Conservation (phyloP, 2,888 invertebrate species). For the Lottia scabra region DNA sequence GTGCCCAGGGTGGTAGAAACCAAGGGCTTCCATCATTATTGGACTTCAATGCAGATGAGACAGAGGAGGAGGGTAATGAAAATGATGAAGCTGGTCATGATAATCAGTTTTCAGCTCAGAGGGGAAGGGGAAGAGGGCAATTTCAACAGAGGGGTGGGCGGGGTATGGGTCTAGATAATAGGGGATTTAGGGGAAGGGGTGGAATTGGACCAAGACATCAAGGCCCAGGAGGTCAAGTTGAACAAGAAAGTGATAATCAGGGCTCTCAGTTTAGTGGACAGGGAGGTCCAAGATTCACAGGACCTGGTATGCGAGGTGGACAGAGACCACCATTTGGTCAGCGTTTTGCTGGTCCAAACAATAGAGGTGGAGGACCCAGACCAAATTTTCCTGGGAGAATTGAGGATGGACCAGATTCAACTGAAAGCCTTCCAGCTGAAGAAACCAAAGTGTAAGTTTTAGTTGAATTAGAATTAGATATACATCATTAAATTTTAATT, state of each 20-base stretch:
- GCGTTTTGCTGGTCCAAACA: constrained; percentile 4
- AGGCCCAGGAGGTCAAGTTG: constrained; percentile 7
- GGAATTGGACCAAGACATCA: constrained; percentile 20
- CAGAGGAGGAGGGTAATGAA: constrained; percentile 7
- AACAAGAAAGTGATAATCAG: not conserved
- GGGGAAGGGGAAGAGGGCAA: constrained; percentile 6
- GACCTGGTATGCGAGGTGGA: not conserved
- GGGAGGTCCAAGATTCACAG: constrained; percentile 9
- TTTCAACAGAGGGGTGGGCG: constrained; percentile 5
- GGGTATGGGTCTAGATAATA: not conserved
- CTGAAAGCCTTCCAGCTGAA: not conserved
- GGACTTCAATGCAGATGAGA: not conserved
- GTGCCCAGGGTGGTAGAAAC: not conserved
- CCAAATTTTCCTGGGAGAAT: not conserved
- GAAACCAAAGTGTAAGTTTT: too few relatives aligned
- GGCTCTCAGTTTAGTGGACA: not conserved
- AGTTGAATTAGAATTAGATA: too few relatives aligned
- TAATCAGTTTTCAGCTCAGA: not conserved
- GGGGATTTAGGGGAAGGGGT: constrained; percentile 25
- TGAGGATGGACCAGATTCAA: not conserved
- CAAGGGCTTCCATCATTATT: not conserved
- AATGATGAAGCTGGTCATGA: constrained; percentile 5
- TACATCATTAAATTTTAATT: too few relatives aligned
- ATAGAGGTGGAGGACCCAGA: constrained; percentile 13
- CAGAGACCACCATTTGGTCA: not conserved